These are phyloP conservation scores for Manis crassicaudata DNA, from an alignment of 2,797 vertebrate species.

Conservation along the genomic window DNA sequence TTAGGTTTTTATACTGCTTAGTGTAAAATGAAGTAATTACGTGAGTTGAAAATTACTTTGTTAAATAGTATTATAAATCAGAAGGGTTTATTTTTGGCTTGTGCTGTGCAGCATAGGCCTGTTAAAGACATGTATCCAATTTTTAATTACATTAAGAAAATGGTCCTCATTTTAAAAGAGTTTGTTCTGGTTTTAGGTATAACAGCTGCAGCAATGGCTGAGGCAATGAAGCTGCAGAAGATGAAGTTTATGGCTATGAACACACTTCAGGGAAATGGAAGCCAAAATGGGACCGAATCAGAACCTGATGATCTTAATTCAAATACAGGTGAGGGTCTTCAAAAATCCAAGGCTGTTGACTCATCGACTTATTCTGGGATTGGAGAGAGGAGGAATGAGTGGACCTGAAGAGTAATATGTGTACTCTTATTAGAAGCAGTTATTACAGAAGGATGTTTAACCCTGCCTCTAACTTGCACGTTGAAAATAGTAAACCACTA, in stretches of 20 bases:
- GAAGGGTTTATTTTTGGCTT: slow-evolving; percentile 26
- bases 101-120: not conserved
- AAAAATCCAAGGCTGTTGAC: not conserved
- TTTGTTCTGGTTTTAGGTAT: slow-evolving; percentile 86
- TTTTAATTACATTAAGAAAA: slow-evolving; percentile 14
- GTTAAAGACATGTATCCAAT: not conserved
- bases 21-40: not conserved
- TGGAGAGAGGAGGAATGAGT: not conserved
- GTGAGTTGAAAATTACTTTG: slow-evolving; percentile 39
- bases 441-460: not conserved
- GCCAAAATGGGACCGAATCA: slow-evolving; percentile 92
- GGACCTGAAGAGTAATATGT: not conserved
- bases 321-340: slow-evolving; percentile 88
- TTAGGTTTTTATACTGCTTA: not conserved
- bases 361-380: not conserved
- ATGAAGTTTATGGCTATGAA: slow-evolving; percentile 95
- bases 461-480: not conserved
- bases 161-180: not conserved
- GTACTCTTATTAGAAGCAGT: not conserved
- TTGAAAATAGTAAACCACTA: slow-evolving; percentile 4
- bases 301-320: slow-evolving; percentile 94
- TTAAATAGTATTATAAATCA: slow-evolving; percentile 1
- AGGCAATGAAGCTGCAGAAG: slow-evolving; percentile 96
- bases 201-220: slow-evolving; percentile 94
- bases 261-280: slow-evolving; percentile 91